Evolutionary conservation across 2,113 vertebrate species (phyloP).

Genomic region (Regulus satrapa): DNA sequence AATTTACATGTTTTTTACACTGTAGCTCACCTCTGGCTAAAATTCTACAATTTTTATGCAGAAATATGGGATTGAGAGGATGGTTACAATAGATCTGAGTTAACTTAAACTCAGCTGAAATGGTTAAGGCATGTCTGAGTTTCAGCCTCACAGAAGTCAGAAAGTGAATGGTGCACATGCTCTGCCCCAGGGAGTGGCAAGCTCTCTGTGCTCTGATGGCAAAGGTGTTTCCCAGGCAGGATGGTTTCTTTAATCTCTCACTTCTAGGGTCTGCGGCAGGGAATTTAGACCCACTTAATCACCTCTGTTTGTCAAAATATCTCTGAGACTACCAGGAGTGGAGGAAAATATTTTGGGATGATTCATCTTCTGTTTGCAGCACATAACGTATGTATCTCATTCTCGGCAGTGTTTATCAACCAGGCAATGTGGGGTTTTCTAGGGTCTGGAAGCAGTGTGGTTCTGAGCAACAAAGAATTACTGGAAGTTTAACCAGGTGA

Average conservation of each 20-base stretch:
- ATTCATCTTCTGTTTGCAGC: not conserved
- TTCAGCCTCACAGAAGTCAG: not conserved
- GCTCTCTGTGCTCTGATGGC: not conserved
- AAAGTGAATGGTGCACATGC: accelerated
- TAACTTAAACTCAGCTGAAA: not conserved
- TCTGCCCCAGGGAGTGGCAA: not conserved
- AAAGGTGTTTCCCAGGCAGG: not conserved
- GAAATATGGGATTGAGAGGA: not conserved
- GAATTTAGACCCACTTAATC: not conserved
- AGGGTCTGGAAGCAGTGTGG: not conserved
- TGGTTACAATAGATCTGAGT: not conserved
- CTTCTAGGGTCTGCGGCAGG: not conserved
- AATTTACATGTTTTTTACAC: not conserved
- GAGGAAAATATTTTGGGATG: not conserved
- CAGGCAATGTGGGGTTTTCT: accelerated
- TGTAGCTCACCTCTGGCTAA: not conserved
- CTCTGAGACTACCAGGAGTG: not conserved
- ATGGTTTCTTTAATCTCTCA: not conserved
- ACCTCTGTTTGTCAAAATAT: not conserved
- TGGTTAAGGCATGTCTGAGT: not conserved
- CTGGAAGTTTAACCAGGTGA: not conserved
- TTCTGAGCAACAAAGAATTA: not conserved
- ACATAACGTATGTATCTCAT: not conserved
- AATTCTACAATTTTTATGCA: not conserved
- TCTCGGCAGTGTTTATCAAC: not conserved